These are phyloP conservation scores for Whitmania pigra DNA, from an alignment of 1,140 invertebrate species.

Conservation along the genomic window DNA sequence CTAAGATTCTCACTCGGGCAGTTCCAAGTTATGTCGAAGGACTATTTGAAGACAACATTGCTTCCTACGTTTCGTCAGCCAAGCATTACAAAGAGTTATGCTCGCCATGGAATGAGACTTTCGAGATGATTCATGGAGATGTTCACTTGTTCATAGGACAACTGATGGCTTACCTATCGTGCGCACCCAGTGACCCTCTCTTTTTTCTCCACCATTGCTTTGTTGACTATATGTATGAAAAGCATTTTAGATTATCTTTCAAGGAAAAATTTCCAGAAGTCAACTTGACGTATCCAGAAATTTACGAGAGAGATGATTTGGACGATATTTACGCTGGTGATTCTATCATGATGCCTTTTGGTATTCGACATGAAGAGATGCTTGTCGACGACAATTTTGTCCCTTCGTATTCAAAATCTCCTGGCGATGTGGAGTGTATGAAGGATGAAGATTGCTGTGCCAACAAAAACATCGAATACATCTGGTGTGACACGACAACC, in stretches of 20 bases:
- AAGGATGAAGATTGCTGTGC: slow-evolving; percentile 9
- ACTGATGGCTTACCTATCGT: background rate
- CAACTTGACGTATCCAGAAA: background rate
- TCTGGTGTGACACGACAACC: slow-evolving; percentile 7
- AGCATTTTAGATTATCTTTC: background rate
- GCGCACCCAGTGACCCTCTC: slow-evolving; percentile 12
- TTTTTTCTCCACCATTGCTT: slow-evolving; percentile 17
- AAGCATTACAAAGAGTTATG: slow-evolving; percentile 10
- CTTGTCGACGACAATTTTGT: background rate
- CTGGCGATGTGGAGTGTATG: background rate
- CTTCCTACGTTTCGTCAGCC: background rate
- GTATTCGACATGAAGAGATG: background rate
- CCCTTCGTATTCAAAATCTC: background rate
- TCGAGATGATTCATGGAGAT: slow-evolving; percentile 1
- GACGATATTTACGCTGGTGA: background rate
- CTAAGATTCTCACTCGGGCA: background rate
- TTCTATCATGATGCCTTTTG: slow-evolving; percentile 9
- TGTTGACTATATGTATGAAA: slow-evolving; percentile 14
- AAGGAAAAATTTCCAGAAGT: background rate
- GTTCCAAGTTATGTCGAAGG: background rate
- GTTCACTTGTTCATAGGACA: slow-evolving; percentile 7
- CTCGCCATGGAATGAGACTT: background rate
- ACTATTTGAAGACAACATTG: background rate
- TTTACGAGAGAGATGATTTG: background rate
- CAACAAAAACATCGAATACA: slow-evolving; percentile 8